Percentiles rank a stretch among this genome's conserved stretches.
Conservation (phyloP, 2,888 invertebrate genomes). For the Epicampocera succincta region DNA sequence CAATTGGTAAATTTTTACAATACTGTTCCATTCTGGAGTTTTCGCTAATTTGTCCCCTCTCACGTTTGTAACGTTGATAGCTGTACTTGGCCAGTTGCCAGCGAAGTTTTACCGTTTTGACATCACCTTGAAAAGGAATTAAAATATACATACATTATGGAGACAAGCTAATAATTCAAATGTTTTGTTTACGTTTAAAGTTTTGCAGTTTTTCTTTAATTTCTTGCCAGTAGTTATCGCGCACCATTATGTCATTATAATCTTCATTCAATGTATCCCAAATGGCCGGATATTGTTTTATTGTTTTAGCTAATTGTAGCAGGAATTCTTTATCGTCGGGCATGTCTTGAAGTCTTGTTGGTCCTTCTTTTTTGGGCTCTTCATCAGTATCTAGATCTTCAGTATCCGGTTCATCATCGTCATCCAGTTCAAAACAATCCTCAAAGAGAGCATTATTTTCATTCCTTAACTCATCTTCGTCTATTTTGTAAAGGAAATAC, state of each 20-base stretch:
- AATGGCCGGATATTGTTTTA: constrained; percentile 74
- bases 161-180: too few species aligned
- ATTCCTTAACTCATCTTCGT: constrained; percentile 77
- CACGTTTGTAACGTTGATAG: constrained; percentile 76
- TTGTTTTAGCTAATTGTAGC: constrained; percentile 73
- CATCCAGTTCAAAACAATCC: constrained; percentile 72
- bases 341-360: constrained; percentile 75
- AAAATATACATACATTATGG: background rate
- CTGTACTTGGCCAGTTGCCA: constrained; percentile 79
- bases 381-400: constrained; percentile 46
- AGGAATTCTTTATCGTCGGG: constrained; percentile 77
- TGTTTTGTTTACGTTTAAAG: constrained; percentile 73
- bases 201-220: constrained; percentile 74
- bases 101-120: constrained; percentile 75
- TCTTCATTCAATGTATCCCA: constrained; percentile 76
- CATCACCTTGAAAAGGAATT: constrained; percentile 71
- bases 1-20: constrained; percentile 75
- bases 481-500: constrained; percentile 78
- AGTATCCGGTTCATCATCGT: constrained; percentile 49
- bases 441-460: constrained; percentile 73
- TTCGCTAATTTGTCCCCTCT: constrained; percentile 73
- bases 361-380: constrained; percentile 19
- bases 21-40: constrained; percentile 74
- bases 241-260: constrained; percentile 74
- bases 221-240: constrained; percentile 76